Evolutionary conservation across 2,797 vertebrate genomes (phyloP).

Genomic region (Darevskia nairensis): DNA sequence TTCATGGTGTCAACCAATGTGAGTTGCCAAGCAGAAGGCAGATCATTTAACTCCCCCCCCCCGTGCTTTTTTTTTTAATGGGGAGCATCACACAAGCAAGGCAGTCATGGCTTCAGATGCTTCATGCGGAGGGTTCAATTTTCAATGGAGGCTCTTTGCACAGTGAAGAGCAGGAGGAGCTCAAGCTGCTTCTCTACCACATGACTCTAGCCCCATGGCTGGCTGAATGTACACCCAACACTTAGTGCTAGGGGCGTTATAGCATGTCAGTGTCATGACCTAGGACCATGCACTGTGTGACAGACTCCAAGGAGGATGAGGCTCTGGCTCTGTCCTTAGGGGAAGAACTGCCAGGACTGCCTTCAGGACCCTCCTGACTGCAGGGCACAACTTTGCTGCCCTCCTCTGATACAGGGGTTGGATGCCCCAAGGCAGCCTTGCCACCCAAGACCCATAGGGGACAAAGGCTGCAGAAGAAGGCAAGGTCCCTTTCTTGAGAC

Average conservation of each 20-base stretch:
- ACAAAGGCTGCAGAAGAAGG: too few species aligned
- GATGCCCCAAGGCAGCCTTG: too few species aligned
- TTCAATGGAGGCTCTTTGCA: not conserved
- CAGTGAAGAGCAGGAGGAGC: not conserved
- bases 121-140: not conserved
- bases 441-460: too few species aligned
- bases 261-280: not conserved
- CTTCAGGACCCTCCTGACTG: too few species aligned
- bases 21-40: not conserved
- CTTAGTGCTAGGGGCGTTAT: not conserved
- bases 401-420: too few species aligned
- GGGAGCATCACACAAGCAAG: not conserved
- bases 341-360: too few species aligned
- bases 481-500: too few species aligned
- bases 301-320: too few species aligned
- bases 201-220: not conserved
- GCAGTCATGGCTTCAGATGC: not conserved
- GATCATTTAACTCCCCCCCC: too few species aligned
- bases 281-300: too few species aligned
- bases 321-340: too few species aligned
- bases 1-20: not conserved
- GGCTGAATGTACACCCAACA: not conserved
- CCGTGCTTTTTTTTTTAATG: not conserved
- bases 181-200: not conserved
- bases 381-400: too few species aligned